These are phyloP conservation scores for Podiceps cristatus DNA, from an alignment of 2,113 vertebrate genomes.

Conservation along the genomic window DNA sequence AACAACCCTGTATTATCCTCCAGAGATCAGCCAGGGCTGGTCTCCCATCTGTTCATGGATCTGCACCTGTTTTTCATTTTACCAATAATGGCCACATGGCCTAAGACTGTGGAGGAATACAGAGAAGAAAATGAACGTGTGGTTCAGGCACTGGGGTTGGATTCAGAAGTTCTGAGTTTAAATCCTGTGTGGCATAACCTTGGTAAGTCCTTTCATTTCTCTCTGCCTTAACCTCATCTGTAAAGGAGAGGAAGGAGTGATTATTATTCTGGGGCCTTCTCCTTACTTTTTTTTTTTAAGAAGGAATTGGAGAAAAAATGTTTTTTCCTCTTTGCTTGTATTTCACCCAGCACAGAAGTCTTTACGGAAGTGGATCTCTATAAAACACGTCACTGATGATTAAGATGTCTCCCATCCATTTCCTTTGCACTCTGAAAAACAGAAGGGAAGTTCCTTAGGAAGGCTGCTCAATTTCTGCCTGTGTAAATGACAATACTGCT, in stretches of 20 bases:
- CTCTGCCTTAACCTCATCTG: background rate
- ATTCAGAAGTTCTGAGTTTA: background rate
- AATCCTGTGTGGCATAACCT: background rate
- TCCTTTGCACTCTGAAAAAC: background rate
- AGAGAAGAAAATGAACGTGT: background rate
- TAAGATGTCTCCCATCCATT: background rate
- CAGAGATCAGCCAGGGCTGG: slow-evolving; percentile 47
- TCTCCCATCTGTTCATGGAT: slow-evolving; percentile 52
- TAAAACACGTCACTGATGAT: background rate
- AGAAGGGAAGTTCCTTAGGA: background rate
- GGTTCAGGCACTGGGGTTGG: background rate
- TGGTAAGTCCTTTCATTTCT: background rate
- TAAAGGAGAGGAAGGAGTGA: background rate
- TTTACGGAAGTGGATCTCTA: background rate
- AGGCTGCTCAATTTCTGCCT: background rate
- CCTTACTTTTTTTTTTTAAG: background rate
- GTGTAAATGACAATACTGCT: background rate
- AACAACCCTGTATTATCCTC: slow-evolving; percentile 38
- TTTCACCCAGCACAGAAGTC: background rate
- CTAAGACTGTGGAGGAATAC: background rate
- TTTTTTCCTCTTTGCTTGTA: background rate
- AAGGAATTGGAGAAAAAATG: background rate
- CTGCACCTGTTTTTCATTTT: slow-evolving; percentile 66
- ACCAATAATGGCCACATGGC: slow-evolving; percentile 47
- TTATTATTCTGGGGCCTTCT: background rate